Percentiles rank a stretch among this genome's conserved stretches.
phyloP scores from a whole-genome alignment of 2,888 invertebrate species.

The Phyllotreta striolata region DNA sequence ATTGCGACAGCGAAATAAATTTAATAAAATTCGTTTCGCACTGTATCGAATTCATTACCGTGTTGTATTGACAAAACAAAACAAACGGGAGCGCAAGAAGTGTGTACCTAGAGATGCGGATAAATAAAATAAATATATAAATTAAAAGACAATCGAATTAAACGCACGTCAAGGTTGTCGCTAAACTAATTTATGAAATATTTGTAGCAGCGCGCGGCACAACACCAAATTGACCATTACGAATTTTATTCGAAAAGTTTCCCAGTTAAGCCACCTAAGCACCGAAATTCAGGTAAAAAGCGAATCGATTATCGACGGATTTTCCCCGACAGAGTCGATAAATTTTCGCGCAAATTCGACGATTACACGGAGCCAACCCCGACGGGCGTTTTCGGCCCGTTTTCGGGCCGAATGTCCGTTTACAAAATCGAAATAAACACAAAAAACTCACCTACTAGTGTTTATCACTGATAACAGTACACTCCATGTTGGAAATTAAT shows the following conservation, averaged over 20 bases:
- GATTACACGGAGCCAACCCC: not conserved
- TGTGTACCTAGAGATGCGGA: conserved; percentile 7
- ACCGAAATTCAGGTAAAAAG: conserved; percentile 38
- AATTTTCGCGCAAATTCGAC: conserved; percentile 10
- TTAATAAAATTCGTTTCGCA: conserved; percentile 25
- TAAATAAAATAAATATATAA: too few species aligned
- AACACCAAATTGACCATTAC: conserved; percentile 16
- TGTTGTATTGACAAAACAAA: conserved; percentile 28
- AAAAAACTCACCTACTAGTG: conserved; percentile 51
- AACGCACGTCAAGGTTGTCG: conserved; percentile 27
- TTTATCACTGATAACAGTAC: conserved; percentile 52
- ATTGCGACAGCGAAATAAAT: too few species aligned
- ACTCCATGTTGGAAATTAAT: conserved; percentile 54
- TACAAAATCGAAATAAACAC: conserved; percentile 32
- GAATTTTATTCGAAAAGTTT: conserved; percentile 26
- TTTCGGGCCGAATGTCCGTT: conserved; percentile 16
- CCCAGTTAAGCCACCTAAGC: conserved; percentile 39
- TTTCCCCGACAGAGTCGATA: conserved; percentile 8
- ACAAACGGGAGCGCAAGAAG: conserved; percentile 10
- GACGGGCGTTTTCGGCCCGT: not conserved
- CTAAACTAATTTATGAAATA: conserved; percentile 17
- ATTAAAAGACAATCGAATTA: conserved; percentile 25
- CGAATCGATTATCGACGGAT: conserved; percentile 34
- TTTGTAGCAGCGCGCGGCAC: conserved; percentile 23
- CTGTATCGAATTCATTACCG: conserved; percentile 15